Percentiles rank a stretch among this genome's conserved stretches.
These are phyloP conservation scores for Athene cunicularia DNA, from an alignment of 2,113 vertebrate genomes.

Conservation along the genomic window DNA sequence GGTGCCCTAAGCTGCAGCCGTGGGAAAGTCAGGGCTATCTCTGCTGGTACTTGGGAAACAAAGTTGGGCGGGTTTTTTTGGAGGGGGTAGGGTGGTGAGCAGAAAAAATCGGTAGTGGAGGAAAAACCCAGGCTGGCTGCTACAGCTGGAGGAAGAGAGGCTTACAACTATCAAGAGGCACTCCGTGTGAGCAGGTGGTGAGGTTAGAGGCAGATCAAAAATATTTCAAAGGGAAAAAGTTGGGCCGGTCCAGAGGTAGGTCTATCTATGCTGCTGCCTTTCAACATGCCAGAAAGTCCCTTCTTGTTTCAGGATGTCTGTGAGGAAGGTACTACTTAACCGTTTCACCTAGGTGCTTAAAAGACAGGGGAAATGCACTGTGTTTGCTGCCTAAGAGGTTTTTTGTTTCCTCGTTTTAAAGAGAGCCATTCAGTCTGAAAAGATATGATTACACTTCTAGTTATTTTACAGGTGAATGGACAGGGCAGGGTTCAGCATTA, in stretches of 20 bases:
- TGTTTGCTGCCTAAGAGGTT: not conserved
- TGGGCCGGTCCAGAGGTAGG: not conserved
- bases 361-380: not conserved
- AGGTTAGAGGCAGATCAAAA: not conserved
- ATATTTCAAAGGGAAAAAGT: accelerated
- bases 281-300: not conserved
- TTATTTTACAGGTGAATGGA: not conserved
- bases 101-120: not conserved
- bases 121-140: not conserved
- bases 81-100: too few species aligned
- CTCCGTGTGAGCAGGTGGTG: too few species aligned
- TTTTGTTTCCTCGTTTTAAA: not conserved
- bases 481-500: not conserved
- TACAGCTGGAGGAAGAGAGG: not conserved
- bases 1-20: not conserved
- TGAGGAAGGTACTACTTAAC: not conserved
- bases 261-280: not conserved
- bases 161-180: accelerated
- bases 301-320: not conserved
- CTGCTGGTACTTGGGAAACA: not conserved
- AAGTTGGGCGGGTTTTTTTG: not conserved
- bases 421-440: not conserved
- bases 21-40: not conserved
- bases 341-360: not conserved
- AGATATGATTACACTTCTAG: not conserved